Evolutionary conservation across 2,113 vertebrate genomes (phyloP).

Genomic region (Eurystomus gularis): DNA sequence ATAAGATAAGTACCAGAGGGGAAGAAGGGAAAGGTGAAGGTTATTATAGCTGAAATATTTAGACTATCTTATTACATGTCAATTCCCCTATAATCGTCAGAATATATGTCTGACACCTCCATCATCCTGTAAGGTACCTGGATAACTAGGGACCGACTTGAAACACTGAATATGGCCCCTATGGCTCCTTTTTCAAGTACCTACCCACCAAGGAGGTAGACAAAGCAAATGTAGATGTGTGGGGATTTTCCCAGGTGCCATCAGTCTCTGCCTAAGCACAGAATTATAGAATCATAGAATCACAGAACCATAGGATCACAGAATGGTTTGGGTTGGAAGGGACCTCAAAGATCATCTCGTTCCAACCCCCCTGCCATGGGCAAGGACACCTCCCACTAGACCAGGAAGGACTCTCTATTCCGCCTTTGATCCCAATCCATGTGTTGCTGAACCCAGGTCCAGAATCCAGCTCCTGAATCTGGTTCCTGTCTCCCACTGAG

Average conservation of each 20-base stretch:
- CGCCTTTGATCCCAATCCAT: too few species aligned
- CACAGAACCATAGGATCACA: too few species aligned
- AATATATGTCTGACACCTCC: not conserved
- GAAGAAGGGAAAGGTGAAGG: not conserved
- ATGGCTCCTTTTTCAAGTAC: not conserved
- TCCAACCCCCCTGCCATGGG: too few species aligned
- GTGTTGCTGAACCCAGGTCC: too few species aligned
- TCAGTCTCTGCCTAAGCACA: not conserved
- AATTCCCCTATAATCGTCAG: not conserved
- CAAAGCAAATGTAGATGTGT: not conserved
- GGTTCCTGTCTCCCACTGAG: too few species aligned
- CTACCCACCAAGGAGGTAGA: not conserved
- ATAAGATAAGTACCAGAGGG: not conserved
- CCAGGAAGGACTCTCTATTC: too few species aligned
- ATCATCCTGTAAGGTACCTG: not conserved
- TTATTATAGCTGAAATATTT: conserved; percentile 6
- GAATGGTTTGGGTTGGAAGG: too few species aligned
- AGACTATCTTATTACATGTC: not conserved
- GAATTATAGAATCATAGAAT: too few species aligned
- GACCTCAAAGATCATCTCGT: too few species aligned
- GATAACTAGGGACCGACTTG: not conserved
- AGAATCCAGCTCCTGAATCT: too few species aligned
- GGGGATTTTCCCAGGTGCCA: not conserved
- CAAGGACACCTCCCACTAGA: too few species aligned
- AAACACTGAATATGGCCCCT: not conserved